Evolutionary conservation across 2,888 invertebrate species (phyloP), one percentile per base, ranked within the genome.

Genomic region (Myopa tessellatipennis): DNA sequence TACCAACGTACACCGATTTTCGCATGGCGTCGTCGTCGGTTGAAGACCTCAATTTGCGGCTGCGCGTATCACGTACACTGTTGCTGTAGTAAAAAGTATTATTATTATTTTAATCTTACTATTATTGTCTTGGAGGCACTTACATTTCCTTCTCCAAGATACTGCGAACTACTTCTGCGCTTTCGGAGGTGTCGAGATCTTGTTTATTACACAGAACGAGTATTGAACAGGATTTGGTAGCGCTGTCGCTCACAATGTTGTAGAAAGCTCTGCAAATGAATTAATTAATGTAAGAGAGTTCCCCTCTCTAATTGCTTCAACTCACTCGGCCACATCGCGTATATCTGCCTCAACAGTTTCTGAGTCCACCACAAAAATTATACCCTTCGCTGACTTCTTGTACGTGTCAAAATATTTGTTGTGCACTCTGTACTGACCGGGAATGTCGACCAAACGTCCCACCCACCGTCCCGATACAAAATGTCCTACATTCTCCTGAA

Each of bases 121-220:
- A 26, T 50, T 38, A 14, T 18, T 5, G 34, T 18, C 40, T 70
- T 7, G 16, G 36, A 18, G 0, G 7, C 80, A 90, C 94, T 92
- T 91, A 96, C 94, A 98, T 92, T 93, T 98, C 98, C 87, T 96
- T 97, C 87, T 98, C 97, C 68, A 98, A 90, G 77, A 95, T 90
- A 7, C 91, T 91, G 86, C 94, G 94, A 77, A 98, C 93, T 65
- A 95, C 94, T 82, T 92, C 92, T 74, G 93, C 91, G 72, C 95
- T 94, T 89, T 98, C 98, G 7, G 98, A 95, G 84, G 96, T 92
- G 0, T 95, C 93, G 84, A 95, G 93, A 90, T 99, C 98, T 90
- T 98, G 96, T 88, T 98, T 96, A 90, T 98, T 96, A 89, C 98
- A 99, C 52, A 96, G 91, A 83, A 99, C 93, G 60, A 98, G 89